phyloP scores from a whole-genome alignment of 2,797 vertebrate species.

The Pempheris klunzingeri region DNA sequence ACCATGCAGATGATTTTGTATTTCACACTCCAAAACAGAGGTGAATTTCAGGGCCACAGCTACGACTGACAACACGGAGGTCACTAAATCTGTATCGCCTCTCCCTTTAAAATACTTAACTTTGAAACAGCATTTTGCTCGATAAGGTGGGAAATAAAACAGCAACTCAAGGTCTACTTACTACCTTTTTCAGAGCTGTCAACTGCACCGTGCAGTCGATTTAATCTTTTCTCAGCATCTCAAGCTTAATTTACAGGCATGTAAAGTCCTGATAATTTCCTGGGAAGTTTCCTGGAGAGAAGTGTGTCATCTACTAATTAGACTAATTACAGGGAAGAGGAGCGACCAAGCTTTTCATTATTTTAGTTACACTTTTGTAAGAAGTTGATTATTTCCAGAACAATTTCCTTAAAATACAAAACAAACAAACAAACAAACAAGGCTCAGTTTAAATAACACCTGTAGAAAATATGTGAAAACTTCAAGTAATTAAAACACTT shows the following conservation, averaged over 20 bases:
- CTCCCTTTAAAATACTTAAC: background rate
- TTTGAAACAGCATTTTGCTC: constrained; percentile 12
- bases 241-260: background rate
- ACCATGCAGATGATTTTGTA: constrained; percentile 4
- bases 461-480: background rate
- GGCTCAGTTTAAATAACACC: background rate
- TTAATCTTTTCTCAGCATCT: background rate
- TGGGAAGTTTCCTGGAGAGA: background rate
- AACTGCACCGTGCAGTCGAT: no score
- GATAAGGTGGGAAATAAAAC: background rate
- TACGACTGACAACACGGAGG: background rate
- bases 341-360: background rate
- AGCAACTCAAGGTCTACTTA: no score
- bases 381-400: background rate
- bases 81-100: no score
- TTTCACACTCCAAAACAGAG: background rate
- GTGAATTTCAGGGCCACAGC: background rate
- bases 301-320: background rate
- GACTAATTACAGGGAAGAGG: background rate
- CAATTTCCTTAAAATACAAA: constrained; percentile 2
- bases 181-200: no score
- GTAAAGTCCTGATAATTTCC: background rate
- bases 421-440: no score
- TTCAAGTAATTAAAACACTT: constrained; percentile 7
- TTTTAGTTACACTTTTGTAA: background rate